These are phyloP conservation scores for Gymnothorax reevesii DNA, from an alignment of 2,797 vertebrate genomes.

Conservation along the genomic window DNA sequence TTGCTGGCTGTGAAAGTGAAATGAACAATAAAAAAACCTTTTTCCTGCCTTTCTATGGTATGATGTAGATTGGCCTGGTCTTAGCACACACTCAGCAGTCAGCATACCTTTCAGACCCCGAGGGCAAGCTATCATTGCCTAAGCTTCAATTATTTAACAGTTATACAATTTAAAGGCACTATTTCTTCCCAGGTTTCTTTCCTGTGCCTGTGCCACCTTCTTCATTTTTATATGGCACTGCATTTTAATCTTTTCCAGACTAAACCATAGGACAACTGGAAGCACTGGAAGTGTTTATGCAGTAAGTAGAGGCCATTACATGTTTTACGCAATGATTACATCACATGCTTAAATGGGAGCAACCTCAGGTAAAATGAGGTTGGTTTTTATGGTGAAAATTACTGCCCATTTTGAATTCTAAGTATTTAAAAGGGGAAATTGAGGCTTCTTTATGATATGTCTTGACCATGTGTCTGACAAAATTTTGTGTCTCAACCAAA, in stretches of 20 bases:
- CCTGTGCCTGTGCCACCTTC: neutral
- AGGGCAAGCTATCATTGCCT: neutral
- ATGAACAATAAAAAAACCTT: neutral
- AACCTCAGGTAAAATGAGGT: neutral
- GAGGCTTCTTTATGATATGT: neutral
- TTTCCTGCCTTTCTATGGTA: neutral
- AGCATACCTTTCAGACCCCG: conserved; percentile 5
- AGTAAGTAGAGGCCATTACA: neutral
- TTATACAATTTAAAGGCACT: neutral
- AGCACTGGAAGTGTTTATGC: no score
- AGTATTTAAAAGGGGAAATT: neutral
- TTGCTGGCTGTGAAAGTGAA: neutral
- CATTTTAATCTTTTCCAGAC: neutral
- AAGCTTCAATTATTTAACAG: conserved; percentile 16
- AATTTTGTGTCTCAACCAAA: neutral
- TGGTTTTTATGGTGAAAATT: neutral
- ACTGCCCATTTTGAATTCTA: neutral
- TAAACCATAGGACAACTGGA: neutral
- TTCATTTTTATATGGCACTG: conserved; percentile 16
- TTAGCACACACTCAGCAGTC: neutral
- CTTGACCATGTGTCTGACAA: neutral
- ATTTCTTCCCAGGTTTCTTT: conserved; percentile 8
- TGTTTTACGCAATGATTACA: conserved; percentile 6
- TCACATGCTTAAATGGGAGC: neutral
- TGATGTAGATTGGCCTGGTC: neutral